These are phyloP conservation scores for Idaea biselata DNA, from an alignment of 2,888 invertebrate species.

Conservation along the genomic window DNA sequence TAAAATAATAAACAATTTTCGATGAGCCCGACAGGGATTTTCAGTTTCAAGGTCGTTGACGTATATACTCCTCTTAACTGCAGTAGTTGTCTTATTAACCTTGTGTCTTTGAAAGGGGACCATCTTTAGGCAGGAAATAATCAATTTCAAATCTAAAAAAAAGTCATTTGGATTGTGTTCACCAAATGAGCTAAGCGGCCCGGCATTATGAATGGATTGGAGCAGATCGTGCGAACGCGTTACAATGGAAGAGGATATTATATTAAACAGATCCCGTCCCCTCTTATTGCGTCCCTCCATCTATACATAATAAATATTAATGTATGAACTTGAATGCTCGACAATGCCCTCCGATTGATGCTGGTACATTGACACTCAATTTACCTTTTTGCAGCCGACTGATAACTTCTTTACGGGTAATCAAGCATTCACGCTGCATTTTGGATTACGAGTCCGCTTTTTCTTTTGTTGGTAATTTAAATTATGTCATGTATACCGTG, in stretches of 20 bases:
- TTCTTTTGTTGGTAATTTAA: slow-evolving; percentile 10
- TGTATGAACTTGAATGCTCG: slow-evolving; percentile 74
- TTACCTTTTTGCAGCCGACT: slow-evolving; percentile 58
- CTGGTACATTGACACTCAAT: slow-evolving; percentile 78
- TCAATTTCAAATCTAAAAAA: slow-evolving; percentile 14
- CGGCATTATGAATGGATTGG: slow-evolving; percentile 56
- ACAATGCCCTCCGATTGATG: slow-evolving; percentile 62
- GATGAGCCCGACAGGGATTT: too few relatives aligned
- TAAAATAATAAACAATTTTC: too few relatives aligned
- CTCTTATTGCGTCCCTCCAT: slow-evolving; percentile 59
- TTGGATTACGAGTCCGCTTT: slow-evolving; percentile 17
- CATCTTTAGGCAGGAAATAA: slow-evolving; percentile 15
- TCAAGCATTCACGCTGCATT: slow-evolving; percentile 29
- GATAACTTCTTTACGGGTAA: slow-evolving; percentile 36
- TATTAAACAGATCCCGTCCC: slow-evolving; percentile 77
- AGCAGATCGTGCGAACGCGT: slow-evolving; percentile 75
- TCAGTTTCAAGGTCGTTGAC: too few relatives aligned
- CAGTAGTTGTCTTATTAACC: background rate
- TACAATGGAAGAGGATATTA: slow-evolving; percentile 77
- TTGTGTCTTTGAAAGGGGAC: background rate
- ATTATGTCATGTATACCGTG: background rate
- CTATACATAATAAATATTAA: slow-evolving; percentile 80
- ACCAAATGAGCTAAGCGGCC: slow-evolving; percentile 6
- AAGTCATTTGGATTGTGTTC: slow-evolving; percentile 11
- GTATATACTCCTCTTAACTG: too few relatives aligned